Base-by-base conservation (phyloP, 2,797 vertebrate genomes). In the Acipenser ruthenus region DNA sequence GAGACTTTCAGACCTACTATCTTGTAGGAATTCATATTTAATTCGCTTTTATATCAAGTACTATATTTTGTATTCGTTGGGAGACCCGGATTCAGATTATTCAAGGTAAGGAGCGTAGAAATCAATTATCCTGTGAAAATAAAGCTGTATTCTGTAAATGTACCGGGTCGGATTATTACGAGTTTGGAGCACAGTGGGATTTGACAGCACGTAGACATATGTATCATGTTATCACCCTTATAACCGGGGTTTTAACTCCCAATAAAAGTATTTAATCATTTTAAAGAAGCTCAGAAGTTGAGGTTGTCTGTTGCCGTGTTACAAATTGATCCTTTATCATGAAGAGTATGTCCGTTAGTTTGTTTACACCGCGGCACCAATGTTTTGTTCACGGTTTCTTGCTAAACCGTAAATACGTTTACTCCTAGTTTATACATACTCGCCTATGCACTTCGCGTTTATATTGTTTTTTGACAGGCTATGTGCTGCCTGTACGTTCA, bases 1-100 rank as follows among this genome's bases (percentile, higher is more conserved):
- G 84, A 85, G 78, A 77, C 78, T 79, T 77, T 71, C 78, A 78
- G 78, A 79, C 74, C 87, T 79, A 84, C 75, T 80, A 73, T 82
- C 79, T 86, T 87, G 81, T 88, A 84, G 88, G 80, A 75, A 71
- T 77, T 74, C 72, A 62, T 70, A 70, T 69, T 71, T 63, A 66
- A 50, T 53, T 58, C 68, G 74, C n/a, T 37, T 60, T 66, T n/a
- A 53, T 73, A 37, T 76, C 72, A 67, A 73, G 12, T n/a, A 6
- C 11, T 79, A 77, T 23, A 61, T 47, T 69, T 71, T 71, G 65
- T 58, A 2, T 11, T 63, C 71, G 67, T 68, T 76, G 68, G 78
- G 75, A 71, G 55, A 13, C 11, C 55, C 6, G 55, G 6, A 13
- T 11, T 58, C 55, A n/a, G 11, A 7, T 58, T 58, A 11, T 58